A percentile compares a stretch with the other conserved stretches of the same genome.
These are phyloP conservation scores for Eulacestoma nigropectus DNA, from an alignment of 2,113 vertebrate species.

Conservation along the genomic window DNA sequence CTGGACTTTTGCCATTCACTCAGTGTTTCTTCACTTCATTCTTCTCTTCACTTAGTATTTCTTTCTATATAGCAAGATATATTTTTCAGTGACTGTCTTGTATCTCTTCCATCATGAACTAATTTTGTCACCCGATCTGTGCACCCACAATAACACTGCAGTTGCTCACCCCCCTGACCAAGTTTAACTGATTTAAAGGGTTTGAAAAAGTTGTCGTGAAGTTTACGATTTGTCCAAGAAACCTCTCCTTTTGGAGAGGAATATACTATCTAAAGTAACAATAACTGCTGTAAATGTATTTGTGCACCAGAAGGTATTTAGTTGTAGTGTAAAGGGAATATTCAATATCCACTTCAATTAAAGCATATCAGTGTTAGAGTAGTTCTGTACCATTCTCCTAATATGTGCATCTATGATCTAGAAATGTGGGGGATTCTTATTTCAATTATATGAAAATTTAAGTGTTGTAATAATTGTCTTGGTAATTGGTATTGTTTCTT, in stretches of 20 bases:
- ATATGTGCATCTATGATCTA: not conserved
- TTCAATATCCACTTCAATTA: not conserved
- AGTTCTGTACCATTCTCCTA: not conserved
- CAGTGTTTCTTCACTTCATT: not conserved
- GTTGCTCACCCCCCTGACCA: not conserved
- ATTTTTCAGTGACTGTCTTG: not conserved
- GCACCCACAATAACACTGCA: not conserved
- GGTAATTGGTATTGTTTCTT: not conserved
- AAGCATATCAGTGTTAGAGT: not conserved
- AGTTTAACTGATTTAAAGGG: not conserved
- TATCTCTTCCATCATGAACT: not conserved
- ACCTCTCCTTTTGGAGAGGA: not conserved
- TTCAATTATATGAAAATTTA: not conserved
- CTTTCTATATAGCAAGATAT: not conserved
- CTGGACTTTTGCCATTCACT: not conserved
- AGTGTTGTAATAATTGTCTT: not conserved
- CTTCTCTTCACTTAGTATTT: not conserved
- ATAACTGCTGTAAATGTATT: not conserved
- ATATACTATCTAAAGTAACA: not conserved
- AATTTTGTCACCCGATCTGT: rapidly evolving
- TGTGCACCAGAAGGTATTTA: not conserved
- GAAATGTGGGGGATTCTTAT: not conserved
- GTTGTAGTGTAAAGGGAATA: not conserved
- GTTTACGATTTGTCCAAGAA: not conserved
- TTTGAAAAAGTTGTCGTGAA: not conserved